A percentile compares a stretch with the other conserved stretches of the same genome.
Evolutionary conservation across 2,888 invertebrate genomes (phyloP).

Genomic region (Ptychoptera albimana): DNA sequence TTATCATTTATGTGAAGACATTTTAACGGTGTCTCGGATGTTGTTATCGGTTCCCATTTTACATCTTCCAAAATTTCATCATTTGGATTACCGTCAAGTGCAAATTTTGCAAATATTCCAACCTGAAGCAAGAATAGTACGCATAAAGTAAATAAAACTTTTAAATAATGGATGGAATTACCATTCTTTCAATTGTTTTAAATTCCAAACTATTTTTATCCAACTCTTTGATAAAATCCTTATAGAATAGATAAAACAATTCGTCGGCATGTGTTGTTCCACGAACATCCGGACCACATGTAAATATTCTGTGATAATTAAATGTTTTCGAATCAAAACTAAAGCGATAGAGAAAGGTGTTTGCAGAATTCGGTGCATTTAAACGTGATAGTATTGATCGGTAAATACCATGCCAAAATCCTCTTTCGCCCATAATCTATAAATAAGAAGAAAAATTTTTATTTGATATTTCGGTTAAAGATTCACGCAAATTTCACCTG

Average conservation of each 20-base stretch:
- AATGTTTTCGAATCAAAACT: slow-evolving; percentile 22
- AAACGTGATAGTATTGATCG: slow-evolving; percentile 19
- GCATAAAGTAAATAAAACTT: background rate
- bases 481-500: background rate
- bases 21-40: slow-evolving; percentile 12
- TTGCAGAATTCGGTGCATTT: slow-evolving; percentile 15
- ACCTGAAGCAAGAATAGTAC: slow-evolving; percentile 9
- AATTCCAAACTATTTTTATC: background rate
- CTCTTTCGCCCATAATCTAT: slow-evolving; percentile 20
- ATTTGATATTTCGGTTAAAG: background rate
- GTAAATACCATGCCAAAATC: slow-evolving; percentile 27
- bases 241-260: slow-evolving; percentile 21
- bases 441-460: slow-evolving; percentile 7
- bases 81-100: slow-evolving; percentile 24
- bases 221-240: background rate
- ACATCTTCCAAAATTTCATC: slow-evolving; percentile 9
- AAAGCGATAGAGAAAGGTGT: slow-evolving; percentile 27
- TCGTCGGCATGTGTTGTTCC: slow-evolving; percentile 29
- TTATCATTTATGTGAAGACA: slow-evolving; percentile 21
- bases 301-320: slow-evolving; percentile 10
- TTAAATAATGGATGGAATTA: background rate
- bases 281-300: slow-evolving; percentile 18
- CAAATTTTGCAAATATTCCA: slow-evolving; percentile 23
- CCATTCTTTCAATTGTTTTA: slow-evolving; percentile 6
- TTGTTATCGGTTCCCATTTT: slow-evolving; percentile 6